Evolutionary conservation across 2,113 vertebrate genomes (phyloP).

Genomic region (Budorcas taxicolor): DNA sequence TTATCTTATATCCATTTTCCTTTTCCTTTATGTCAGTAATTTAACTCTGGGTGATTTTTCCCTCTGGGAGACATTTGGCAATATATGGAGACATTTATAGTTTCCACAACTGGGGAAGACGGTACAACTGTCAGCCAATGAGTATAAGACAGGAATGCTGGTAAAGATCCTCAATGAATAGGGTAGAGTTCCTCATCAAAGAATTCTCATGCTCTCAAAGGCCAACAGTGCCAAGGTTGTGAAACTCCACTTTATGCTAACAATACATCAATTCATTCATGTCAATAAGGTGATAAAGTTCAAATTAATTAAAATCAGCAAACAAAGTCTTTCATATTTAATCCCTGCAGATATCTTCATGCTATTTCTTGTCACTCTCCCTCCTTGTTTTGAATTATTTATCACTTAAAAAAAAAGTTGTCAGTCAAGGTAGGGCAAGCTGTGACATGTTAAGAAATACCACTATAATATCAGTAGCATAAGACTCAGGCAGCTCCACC

Average conservation of each 20-base stretch:
- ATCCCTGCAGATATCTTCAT: neutral
- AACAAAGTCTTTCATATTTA: neutral
- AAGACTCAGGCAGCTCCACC: neutral
- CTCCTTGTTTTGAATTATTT: neutral
- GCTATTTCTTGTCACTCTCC: neutral
- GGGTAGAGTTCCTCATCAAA: neutral
- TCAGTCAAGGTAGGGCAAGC: neutral
- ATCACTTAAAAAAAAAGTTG: neutral
- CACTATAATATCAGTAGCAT: neutral
- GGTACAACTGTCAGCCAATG: neutral
- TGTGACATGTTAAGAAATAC: neutral
- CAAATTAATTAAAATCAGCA: neutral
- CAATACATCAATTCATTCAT: neutral
- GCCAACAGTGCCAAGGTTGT: neutral
- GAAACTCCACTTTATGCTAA: neutral
- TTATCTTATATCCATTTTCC: neutral
- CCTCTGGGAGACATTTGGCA: neutral
- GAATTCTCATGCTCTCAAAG: neutral
- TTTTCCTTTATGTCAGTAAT: neutral
- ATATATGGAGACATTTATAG: neutral
- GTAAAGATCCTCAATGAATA: neutral
- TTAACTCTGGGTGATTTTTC: neutral
- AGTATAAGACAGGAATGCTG: rapidly evolving
- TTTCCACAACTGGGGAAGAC: neutral
- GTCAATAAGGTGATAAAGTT: neutral